Conservation (phyloP, 2,113 vertebrate species). For the Macrotus californicus region DNA sequence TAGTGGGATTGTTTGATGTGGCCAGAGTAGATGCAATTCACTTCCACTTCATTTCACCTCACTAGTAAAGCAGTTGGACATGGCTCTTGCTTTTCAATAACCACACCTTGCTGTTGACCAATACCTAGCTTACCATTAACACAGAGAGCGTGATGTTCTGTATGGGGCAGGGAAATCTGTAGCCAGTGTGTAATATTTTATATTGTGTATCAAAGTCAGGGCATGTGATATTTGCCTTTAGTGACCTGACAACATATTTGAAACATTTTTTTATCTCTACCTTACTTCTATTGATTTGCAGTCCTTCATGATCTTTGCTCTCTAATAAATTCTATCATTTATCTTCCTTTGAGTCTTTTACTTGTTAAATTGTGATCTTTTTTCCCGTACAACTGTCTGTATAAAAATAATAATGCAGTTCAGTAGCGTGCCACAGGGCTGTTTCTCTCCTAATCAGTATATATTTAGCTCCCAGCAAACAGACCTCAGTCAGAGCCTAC, state of each 20-base stretch:
- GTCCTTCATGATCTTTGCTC: background rate
- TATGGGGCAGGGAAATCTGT: background rate
- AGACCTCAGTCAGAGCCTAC: background rate
- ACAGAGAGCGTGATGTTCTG: background rate
- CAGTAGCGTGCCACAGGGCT: background rate
- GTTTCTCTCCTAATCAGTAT: background rate
- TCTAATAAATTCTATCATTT: background rate
- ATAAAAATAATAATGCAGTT: background rate
- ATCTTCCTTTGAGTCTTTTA: background rate
- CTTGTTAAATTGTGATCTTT: background rate
- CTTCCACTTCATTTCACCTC: fast-evolving
- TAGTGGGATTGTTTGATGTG: no score
- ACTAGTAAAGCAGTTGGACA: fast-evolving
- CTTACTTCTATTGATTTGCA: background rate
- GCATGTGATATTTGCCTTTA: background rate
- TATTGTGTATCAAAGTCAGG: background rate
- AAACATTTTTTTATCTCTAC: background rate
- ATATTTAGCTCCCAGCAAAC: constrained; percentile 26
- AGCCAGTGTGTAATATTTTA: background rate
- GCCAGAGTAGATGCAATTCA: background rate
- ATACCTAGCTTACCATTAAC: fast-evolving
- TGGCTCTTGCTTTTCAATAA: fast-evolving
- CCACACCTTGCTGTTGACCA: background rate
- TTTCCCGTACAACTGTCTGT: background rate
- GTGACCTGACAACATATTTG: background rate